Conservation (phyloP, 2,888 invertebrate genomes). For the Mactromeris polynyma region DNA sequence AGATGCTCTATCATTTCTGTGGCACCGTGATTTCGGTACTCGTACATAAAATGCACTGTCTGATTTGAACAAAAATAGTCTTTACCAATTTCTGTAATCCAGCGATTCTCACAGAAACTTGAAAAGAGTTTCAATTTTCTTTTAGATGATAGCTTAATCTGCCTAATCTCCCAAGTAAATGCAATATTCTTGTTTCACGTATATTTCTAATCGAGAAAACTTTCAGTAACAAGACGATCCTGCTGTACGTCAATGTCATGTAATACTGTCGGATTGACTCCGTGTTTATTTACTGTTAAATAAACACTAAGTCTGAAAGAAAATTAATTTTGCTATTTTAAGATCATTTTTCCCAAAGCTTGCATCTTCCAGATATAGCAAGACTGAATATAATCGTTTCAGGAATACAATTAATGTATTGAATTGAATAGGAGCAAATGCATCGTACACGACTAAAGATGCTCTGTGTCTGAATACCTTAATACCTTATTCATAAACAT, state of each 20-base stretch:
- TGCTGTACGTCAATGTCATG: constrained; percentile 59
- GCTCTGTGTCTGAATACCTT: no score
- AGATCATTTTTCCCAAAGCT: background rate
- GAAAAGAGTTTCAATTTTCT: background rate
- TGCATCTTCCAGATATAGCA: background rate
- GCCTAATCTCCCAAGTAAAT: constrained; percentile 35
- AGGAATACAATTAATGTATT: background rate
- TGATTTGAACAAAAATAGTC: no score
- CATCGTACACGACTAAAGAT: background rate
- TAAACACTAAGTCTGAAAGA: constrained; percentile 31
- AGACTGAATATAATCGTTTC: background rate
- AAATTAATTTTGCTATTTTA: constrained; percentile 16
- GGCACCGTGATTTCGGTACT: no score
- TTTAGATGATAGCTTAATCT: constrained; percentile 18
- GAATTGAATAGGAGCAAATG: background rate
- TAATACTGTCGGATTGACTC: constrained; percentile 44
- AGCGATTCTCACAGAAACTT: background rate
- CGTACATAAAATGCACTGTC: no score
- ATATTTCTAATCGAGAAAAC: background rate
- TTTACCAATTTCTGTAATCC: background rate
- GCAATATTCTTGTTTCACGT: constrained; percentile 53
- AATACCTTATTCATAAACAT: no score
- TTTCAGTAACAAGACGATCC: constrained; percentile 44
- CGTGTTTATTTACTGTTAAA: constrained; percentile 61
- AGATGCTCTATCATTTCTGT: no score